These are phyloP conservation scores for Merluccius polli DNA, from an alignment of 2,797 vertebrate genomes.

Conservation along the genomic window DNA sequence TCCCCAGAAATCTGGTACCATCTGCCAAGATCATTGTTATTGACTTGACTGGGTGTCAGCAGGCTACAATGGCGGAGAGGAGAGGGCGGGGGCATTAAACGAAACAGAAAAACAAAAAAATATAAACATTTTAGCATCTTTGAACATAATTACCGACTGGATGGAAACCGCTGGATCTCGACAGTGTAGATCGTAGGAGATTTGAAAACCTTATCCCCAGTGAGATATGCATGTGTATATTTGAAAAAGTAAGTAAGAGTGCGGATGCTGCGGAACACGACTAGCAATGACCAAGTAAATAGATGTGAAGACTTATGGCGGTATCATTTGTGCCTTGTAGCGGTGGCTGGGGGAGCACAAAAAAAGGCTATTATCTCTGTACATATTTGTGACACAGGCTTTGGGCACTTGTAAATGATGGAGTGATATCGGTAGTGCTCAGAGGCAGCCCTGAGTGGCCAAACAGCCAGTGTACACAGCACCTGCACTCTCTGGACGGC, in stretches of 20 bases:
- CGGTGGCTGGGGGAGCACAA: constrained; percentile 12
- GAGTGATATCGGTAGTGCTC: constrained; percentile 31
- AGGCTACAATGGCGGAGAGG: constrained; percentile 25
- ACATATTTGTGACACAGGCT: constrained; percentile 34
- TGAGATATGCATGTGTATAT: constrained; percentile 29
- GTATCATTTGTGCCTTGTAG: too few species aligned
- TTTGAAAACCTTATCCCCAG: constrained; percentile 41
- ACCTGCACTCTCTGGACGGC: neutral
- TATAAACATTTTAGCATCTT: constrained; percentile 26
- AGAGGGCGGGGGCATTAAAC: too few species aligned
- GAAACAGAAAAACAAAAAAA: too few species aligned
- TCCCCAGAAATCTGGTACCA: constrained; percentile 21
- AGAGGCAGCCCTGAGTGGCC: constrained; percentile 29
- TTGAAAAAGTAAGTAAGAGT: constrained; percentile 45
- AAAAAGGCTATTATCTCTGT: constrained; percentile 37
- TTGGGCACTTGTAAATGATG: constrained; percentile 33
- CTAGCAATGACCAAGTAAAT: too few species aligned
- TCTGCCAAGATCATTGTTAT: constrained; percentile 45
- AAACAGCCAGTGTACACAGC: constrained; percentile 25
- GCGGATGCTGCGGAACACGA: constrained; percentile 19
- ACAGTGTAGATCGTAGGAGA: constrained; percentile 41
- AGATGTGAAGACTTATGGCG: too few species aligned
- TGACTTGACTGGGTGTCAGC: constrained; percentile 41
- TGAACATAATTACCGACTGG: constrained; percentile 20
- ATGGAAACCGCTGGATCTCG: constrained; percentile 25